A percentile compares a stretch with the other conserved stretches of the same genome.
phyloP scores from a whole-genome alignment of 2,797 vertebrate genomes.

The Arrhamphus sclerolepis region DNA sequence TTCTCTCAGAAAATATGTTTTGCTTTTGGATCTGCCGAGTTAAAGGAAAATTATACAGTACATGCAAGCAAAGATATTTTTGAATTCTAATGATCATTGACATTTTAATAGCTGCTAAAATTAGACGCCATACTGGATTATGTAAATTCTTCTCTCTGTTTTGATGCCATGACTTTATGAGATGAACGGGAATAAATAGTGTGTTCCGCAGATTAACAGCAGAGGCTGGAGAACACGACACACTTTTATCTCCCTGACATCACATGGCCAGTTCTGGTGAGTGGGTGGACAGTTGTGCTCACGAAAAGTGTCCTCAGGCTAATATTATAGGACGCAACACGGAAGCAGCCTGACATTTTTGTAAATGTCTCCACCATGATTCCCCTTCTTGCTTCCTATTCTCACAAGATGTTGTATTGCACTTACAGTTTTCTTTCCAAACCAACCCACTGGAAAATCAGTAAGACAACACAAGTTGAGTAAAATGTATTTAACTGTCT shows the following conservation, averaged over 20 bases:
- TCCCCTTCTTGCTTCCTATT: constrained; percentile 25
- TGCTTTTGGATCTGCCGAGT: background rate
- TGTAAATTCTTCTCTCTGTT: constrained; percentile 1
- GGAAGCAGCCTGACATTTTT: constrained; percentile 62
- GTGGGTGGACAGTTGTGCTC: constrained; percentile 73
- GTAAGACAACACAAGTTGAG: constrained; percentile 48
- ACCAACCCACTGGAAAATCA: constrained; percentile 42
- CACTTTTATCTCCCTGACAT: constrained; percentile 71
- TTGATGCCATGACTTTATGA: constrained; percentile 7
- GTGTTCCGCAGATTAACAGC: constrained; percentile 43
- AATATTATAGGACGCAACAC: constrained; percentile 62
- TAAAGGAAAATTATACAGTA: too few relatives aligned
- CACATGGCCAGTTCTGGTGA: constrained; percentile 55
- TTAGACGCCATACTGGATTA: too few relatives aligned
- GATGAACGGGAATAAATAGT: constrained; percentile 24
- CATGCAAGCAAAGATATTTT: too few relatives aligned
- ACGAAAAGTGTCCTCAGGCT: constrained; percentile 62
- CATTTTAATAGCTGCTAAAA: background rate
- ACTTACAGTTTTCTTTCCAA: constrained; percentile 15
- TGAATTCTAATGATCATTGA: constrained; percentile 5
- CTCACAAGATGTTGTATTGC: constrained; percentile 32
- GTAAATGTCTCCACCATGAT: constrained; percentile 51
- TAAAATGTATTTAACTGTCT: constrained; percentile 47
- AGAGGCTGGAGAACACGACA: constrained; percentile 48
- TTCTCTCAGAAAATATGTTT: constrained; percentile 21